Evolutionary conservation across 2,113 vertebrate genomes (phyloP).

Genomic region (Mus pahari): DNA sequence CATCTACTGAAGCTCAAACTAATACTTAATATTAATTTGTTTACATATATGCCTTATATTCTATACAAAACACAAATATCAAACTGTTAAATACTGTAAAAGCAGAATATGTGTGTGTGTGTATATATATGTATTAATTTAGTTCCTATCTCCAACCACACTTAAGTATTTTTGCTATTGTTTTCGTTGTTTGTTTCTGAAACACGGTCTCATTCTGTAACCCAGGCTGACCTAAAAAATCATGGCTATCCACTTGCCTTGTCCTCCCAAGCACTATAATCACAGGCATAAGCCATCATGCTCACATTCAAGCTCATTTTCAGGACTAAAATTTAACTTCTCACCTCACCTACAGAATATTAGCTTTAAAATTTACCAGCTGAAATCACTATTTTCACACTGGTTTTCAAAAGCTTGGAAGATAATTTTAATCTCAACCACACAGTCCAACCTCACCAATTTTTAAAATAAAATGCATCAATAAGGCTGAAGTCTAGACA

Average conservation of each 20-base stretch:
- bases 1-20: conserved; percentile 47
- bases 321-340: conserved; percentile 34
- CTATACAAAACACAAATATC: conserved; percentile 14
- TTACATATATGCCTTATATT: background rate
- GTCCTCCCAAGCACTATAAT: background rate
- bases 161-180: background rate
- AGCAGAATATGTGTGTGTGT: background rate
- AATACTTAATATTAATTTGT: conserved; percentile 40
- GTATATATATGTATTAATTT: background rate
- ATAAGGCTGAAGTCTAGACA: conserved; percentile 58
- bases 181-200: background rate
- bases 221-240: background rate
- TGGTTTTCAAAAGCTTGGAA: conserved; percentile 48
- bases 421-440: conserved; percentile 29
- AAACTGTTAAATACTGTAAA: conserved; percentile 44
- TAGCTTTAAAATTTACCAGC: conserved; percentile 41
- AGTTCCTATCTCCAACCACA: background rate
- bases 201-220: background rate
- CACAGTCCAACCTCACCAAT: conserved; percentile 43
- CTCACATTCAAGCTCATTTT: conserved; percentile 38
- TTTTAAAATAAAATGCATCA: conserved; percentile 63
- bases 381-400: conserved; percentile 34
- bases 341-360: conserved; percentile 19
- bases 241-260: background rate
- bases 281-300: background rate